phyloP scores from a whole-genome alignment of 2,113 vertebrate genomes.

The Gymnobelideus leadbeateri region DNA sequence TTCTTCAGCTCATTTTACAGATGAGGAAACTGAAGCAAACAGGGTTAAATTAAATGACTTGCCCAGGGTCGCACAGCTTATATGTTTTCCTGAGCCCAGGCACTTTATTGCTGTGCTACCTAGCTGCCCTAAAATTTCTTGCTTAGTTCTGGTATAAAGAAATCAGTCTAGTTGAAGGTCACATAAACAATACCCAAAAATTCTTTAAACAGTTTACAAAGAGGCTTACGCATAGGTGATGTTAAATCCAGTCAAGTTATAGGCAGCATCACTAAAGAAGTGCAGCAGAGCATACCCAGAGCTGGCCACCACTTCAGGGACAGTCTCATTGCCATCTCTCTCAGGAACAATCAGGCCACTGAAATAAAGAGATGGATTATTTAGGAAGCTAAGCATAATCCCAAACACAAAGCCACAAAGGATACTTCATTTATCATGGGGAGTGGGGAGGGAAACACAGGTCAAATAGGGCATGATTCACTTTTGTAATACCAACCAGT shows the following conservation, averaged over 20 bases:
- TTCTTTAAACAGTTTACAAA: background rate
- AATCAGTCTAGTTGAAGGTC: background rate
- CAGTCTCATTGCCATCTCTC: conserved; percentile 92
- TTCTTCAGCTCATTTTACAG: background rate
- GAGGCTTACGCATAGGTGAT: conserved; percentile 94
- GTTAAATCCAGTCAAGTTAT: conserved; percentile 99
- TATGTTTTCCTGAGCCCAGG: background rate
- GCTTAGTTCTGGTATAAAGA: background rate
- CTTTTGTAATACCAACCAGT: background rate
- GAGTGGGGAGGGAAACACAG: background rate
- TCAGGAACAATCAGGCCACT: conserved; percentile 98
- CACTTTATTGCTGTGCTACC: background rate
- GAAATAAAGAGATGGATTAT: conserved; percentile 67
- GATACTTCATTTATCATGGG: background rate
- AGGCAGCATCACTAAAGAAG: conserved; percentile 99
- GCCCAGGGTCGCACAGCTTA: background rate
- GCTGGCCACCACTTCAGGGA: conserved; percentile 94
- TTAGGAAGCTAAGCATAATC: conserved; percentile 14
- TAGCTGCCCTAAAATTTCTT: background rate
- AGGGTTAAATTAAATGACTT: background rate
- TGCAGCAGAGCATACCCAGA: conserved; percentile 95
- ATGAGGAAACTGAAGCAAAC: background rate
- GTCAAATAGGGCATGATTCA: background rate
- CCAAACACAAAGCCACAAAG: background rate
- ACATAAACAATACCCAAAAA: background rate